A percentile compares a stretch with the other conserved stretches of the same genome.
These are phyloP conservation scores for Lagocephalus sceleratus DNA, from an alignment of 2,797 vertebrate genomes.

Conservation along the genomic window DNA sequence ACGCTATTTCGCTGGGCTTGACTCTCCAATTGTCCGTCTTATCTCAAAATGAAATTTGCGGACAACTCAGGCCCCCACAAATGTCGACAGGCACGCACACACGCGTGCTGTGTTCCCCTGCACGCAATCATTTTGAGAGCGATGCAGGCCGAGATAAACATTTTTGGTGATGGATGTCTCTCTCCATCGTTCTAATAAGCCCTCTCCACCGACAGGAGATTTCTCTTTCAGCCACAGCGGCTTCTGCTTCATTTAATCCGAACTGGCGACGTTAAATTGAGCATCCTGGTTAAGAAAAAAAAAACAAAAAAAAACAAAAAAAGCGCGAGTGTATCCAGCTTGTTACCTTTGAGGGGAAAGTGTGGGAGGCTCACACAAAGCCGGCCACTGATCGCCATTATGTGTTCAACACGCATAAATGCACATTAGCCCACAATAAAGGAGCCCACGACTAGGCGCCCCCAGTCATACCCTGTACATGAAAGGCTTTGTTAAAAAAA, in stretches of 20 bases:
- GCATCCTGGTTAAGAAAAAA: constrained; percentile 66
- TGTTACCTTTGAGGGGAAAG: constrained; percentile 61
- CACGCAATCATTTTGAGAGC: constrained; percentile 26
- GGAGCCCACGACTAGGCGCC: constrained; percentile 48
- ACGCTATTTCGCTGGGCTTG: constrained; percentile 53
- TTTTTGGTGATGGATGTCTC: constrained; percentile 69
- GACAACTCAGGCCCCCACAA: constrained; percentile 1
- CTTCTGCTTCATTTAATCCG: constrained; percentile 74
- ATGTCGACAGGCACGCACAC: background rate
- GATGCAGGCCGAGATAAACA: constrained; percentile 32
- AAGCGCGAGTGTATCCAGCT: constrained; percentile 59
- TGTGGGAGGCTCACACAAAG: constrained; percentile 55
- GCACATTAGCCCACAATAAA: constrained; percentile 67
- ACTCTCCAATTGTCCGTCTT: background rate
- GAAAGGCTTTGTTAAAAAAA: constrained; percentile 41
- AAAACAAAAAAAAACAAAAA: no score
- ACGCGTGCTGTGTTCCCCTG: background rate
- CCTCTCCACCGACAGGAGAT: constrained; percentile 48
- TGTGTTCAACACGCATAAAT: constrained; percentile 63
- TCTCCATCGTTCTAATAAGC: constrained; percentile 69
- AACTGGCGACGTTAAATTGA: constrained; percentile 72
- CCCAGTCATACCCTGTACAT: constrained; percentile 44
- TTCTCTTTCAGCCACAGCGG: constrained; percentile 57
- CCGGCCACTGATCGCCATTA: constrained; percentile 63
- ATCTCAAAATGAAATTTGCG: constrained; percentile 10